phyloP scores from a whole-genome alignment of 2,113 vertebrate species.

The Apteryx mantelli region DNA sequence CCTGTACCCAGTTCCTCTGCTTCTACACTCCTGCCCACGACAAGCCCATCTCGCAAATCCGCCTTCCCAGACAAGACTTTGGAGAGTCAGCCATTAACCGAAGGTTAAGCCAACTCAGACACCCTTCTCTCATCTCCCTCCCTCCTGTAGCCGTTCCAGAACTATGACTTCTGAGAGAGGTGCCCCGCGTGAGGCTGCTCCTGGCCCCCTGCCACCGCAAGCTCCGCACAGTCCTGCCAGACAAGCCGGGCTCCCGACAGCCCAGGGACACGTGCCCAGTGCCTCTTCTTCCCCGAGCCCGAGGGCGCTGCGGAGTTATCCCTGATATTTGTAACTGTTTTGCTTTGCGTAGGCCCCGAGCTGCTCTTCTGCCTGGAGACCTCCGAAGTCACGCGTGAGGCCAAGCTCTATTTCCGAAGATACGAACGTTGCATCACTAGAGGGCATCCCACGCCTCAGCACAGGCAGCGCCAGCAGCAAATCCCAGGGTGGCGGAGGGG shows the following conservation, averaged over 20 bases:
- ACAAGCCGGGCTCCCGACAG: neutral
- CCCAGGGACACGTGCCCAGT: neutral
- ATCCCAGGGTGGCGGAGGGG: neutral
- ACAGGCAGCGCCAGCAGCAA: neutral
- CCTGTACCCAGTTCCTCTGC: neutral
- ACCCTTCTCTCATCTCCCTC: neutral
- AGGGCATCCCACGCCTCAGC: neutral
- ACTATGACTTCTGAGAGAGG: neutral
- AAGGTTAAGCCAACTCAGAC: neutral
- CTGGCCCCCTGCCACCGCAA: fast-evolving
- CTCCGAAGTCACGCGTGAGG: neutral
- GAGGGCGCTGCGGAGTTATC: neutral
- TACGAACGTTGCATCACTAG: neutral
- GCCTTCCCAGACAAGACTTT: neutral
- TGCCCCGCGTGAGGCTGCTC: neutral
- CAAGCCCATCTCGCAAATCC: neutral
- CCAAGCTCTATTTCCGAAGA: neutral
- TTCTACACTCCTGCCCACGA: neutral
- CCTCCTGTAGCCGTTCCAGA: neutral
- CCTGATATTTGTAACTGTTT: neutral
- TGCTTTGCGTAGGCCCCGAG: neutral
- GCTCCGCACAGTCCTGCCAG: fast-evolving
- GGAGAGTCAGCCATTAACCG: neutral
- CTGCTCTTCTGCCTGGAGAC: neutral
- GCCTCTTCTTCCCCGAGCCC: neutral